Percentiles rank a stretch among this genome's conserved stretches.
phyloP scores from a whole-genome alignment of 1,140 invertebrate genomes.

The Drosophila bifasciata region DNA sequence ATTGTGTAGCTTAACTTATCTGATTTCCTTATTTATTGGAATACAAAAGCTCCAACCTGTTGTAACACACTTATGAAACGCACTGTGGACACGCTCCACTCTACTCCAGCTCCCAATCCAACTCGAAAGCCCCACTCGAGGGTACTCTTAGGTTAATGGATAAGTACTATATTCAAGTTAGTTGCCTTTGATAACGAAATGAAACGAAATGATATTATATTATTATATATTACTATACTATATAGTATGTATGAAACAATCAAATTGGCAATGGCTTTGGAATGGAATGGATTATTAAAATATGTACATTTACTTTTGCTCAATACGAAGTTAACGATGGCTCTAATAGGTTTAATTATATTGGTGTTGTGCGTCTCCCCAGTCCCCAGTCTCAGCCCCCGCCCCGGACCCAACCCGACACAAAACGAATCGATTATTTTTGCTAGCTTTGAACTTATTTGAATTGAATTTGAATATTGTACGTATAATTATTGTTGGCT shows the following conservation, averaged over 20 bases:
- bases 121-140: slow-evolving; percentile 5
- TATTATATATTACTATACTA: no score
- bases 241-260: slow-evolving; percentile 46
- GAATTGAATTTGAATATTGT: slow-evolving; percentile 49
- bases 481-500: slow-evolving; percentile 38
- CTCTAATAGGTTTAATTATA: slow-evolving; percentile 57
- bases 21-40: slow-evolving; percentile 1
- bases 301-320: slow-evolving; percentile 32
- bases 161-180: not conserved
- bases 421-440: slow-evolving; percentile 57
- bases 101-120: slow-evolving; percentile 14
- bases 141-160: slow-evolving; percentile 26
- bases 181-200: slow-evolving; percentile 19
- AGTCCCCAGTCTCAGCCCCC: slow-evolving; percentile 4
- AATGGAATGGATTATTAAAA: slow-evolving; percentile 38
- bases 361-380: slow-evolving; percentile 52
- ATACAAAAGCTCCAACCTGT: slow-evolving; percentile 15
- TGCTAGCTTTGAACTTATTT: slow-evolving; percentile 54
- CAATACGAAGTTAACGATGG: slow-evolving; percentile 58
- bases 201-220: slow-evolving; percentile 20
- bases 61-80: slow-evolving; percentile 17
- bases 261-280: slow-evolving; percentile 31
- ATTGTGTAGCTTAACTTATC: slow-evolving; percentile 12
- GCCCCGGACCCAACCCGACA: no score
- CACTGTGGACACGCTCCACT: slow-evolving; percentile 25